phyloP scores from a whole-genome alignment of 2,113 vertebrate genomes.

The Semnopithecus entellus region DNA sequence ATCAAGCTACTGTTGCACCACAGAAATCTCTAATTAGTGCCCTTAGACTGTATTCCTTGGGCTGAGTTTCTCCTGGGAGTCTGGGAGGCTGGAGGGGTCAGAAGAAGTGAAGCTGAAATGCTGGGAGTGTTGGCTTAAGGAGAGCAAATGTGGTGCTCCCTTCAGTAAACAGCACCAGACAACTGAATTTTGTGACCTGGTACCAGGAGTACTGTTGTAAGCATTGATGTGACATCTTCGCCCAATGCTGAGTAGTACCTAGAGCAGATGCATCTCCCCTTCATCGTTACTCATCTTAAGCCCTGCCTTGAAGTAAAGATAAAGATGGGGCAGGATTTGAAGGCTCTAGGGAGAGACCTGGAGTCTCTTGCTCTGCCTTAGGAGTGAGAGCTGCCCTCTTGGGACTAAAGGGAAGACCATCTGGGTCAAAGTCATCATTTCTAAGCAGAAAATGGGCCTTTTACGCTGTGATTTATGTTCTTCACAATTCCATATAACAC shows the following conservation, averaged over 20 bases:
- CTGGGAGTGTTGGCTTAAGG: neutral
- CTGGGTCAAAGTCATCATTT: neutral
- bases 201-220: neutral
- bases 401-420: neutral
- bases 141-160: fast-evolving
- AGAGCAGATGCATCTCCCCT: neutral
- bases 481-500: neutral
- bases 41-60: neutral
- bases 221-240: fast-evolving
- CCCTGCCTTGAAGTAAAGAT: neutral
- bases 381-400: neutral
- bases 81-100: too few relatives aligned
- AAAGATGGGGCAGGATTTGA: neutral
- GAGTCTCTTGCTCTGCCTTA: neutral
- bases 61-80: neutral
- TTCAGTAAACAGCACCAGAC: neutral
- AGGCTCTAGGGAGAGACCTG: neutral
- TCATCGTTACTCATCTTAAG: neutral
- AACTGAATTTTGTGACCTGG: neutral
- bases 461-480: neutral
- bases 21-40: neutral
- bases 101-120: neutral
- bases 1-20: neutral
- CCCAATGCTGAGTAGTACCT: neutral
- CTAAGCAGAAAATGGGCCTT: neutral